Evolutionary conservation across 2,888 invertebrate genomes (phyloP), one percentile per base, ranked within the genome.

Genomic region (Ormia ochracea): DNA sequence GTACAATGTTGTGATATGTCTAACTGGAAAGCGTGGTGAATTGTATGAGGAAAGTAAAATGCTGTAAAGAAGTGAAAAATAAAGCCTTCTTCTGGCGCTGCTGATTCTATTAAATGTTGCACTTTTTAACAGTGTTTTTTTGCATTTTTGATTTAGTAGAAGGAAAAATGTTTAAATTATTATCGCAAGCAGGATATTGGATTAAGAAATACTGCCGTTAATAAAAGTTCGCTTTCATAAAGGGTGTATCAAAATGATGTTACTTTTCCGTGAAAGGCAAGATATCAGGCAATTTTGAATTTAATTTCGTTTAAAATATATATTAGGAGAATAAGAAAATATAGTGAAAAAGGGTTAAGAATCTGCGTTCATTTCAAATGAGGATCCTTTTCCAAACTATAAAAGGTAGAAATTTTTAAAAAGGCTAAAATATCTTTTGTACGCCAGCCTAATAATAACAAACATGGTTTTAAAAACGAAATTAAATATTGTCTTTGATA

Each of bases 171-270:
- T 68, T 38, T 78, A 85, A 88, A 85, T 86, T 87, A 87, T 87
- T 86, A 85, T 84, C 84, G 83, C 84, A 84, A 85, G 84, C 86
- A 87, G 88, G 88, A 87, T 88, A 87, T 87, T 85, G 87, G 86
- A 86, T 87, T 87, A 87, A 86, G 85, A 85, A 86, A 85, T 85
- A 68, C 19, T 65, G 56, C 68, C 23, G 66, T 58, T 74, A 61
- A 54, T 4, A 33, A 36, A 54, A 54, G 21, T 12, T 3, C 6
- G 4, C 17, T 26, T 5, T 21, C n/a, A 26, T 48, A 48, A 26
- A 26, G 48, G 48, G 26, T 48, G 21, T 6, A 14, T 5, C 26
- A 9, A 3, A 0, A 9, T 14, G 17, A 28, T 6, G 14, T 48
- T n/a, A 7, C n/a, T 12, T 41, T 17, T n/a, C n/a, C n/a, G n/a